Base-by-base conservation (phyloP, 2,113 vertebrate species). In the Fregetta grallaria region DNA sequence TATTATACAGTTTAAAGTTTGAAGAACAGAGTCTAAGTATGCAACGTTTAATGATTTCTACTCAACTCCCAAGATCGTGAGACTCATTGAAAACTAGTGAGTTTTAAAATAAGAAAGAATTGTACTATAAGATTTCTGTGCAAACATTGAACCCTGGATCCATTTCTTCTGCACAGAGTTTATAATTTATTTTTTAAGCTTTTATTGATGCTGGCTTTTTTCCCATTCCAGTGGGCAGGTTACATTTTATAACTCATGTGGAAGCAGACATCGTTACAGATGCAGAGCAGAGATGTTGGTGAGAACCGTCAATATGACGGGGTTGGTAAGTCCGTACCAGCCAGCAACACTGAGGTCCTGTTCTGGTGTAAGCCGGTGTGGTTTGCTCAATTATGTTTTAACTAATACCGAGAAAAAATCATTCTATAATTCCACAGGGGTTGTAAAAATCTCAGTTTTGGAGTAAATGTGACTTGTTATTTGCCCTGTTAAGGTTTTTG, bases 291-390 rank as follows among this genome's bases (percentile, higher is more conserved):
- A 52, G 88, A 40, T 47, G 55, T 10, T 56, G 36, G 23, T 19
- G 36, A 53, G 73, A 47, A 23, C 11, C 16, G 32, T 63, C 75
- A 70, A 9, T 5, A 0, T 4, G 34, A 52, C 0, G 0, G 15
- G 16, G 8, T 9, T 68, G 58, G 40, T 70, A 20, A 52, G 42
- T 47, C 25, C 22, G 45, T 9, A 25, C 50, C 6, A 2, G 19
- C 38, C 67, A 82, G 77, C 3, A 36, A 13, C 58, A 67, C 27
- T 1, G 3, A 75, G 27, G 7, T 56, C 59, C 45, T 29, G 29
- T 10, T 19, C 49, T 79, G 59, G 15, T 82, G 44, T 47, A n/a
- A 92, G 52, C 74, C 61, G 62, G 66, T 32, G 17, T 15, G 45
- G 30, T 47, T 91, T 74, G 36, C 63, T 65, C 49, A 26, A 10